Conservation (phyloP, 92 coral and sea anemone genomes). For the Scolanthus callimorphus region DNA sequence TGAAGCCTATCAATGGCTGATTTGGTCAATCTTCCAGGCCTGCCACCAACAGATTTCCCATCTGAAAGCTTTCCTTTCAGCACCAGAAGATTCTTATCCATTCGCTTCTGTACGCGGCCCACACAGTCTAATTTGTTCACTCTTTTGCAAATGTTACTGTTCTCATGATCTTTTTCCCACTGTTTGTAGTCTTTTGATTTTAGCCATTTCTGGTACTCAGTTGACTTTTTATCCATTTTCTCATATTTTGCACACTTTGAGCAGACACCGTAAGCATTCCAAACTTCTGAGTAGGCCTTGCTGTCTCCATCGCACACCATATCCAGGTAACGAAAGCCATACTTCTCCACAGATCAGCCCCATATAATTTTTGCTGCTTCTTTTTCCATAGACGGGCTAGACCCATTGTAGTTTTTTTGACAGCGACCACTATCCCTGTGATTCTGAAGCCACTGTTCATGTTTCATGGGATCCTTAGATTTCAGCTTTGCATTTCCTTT, state of each 20-base stretch:
- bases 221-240: constrained; percentile 20
- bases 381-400: constrained; percentile 44
- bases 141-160: constrained; percentile 22
- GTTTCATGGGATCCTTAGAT: constrained; percentile 7
- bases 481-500: constrained; percentile 20
- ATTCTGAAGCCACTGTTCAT: constrained; percentile 25
- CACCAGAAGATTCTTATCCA: constrained; percentile 24
- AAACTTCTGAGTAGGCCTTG: constrained; percentile 39
- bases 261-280: constrained; percentile 44
- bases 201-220: constrained; percentile 30
- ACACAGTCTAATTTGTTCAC: constrained; percentile 14
- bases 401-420: constrained; percentile 23
- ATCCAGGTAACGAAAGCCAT: constrained; percentile 13
- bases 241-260: constrained; percentile 25
- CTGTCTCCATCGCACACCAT: constrained; percentile 59
- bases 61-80: constrained; percentile 18
- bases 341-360: constrained; percentile 24
- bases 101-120: constrained; percentile 24
- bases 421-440: constrained; percentile 18
- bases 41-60: constrained; percentile 21
- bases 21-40: constrained; percentile 20
- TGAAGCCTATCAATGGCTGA: constrained; percentile 27
- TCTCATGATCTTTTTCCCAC: constrained; percentile 35
- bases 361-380: constrained; percentile 40
- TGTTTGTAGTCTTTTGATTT: constrained; percentile 20